Evolutionary conservation across 2,797 vertebrate genomes (phyloP), one percentile per base, ranked within the genome.

Genomic region (Smutsia gigantea): DNA sequence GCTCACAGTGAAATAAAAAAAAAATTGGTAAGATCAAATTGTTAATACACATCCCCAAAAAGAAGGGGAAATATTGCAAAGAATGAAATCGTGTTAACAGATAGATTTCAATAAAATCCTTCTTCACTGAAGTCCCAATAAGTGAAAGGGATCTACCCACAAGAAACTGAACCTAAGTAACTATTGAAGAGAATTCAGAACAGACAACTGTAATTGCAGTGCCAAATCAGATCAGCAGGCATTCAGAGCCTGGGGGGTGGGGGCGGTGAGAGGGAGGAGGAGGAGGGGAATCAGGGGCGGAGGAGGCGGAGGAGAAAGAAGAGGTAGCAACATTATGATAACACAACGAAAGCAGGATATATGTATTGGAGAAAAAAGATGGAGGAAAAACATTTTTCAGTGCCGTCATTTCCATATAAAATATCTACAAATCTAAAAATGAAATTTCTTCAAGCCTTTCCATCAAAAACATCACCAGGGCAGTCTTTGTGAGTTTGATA

Each of bases 271-370:
- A 25, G 27, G 15, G 18, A 2, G 31, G 13, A 7, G 55, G 49
- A 0, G 1, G 10, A n/a, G 72, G 29, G 21, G 39, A 9, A 19
- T 39, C 39, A 34, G 23, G 18, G 3, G 21, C 37, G 23, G 55
- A 31, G 10, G 57, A 82, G 37, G 23, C 4, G 10, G 0, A 23
- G 15, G 15, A 42, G 5, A 2, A 49, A 12, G 4, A 3, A 15
- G 10, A 11, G 15, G 14, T 10, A 46, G 46, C 46, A 46, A 46
- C 11, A 46, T 46, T 46, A 46, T 46, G 46, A 11, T 12, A 11
- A 12, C 11, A 71, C n/a, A 86, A 75, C 74, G 66, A 92, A 95
- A 94, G 49, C 11, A 82, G 23, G 29, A 88, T n/a, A 31, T 29
- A 31, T n/a, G 12, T 72, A 17, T 37, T 93, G 37, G 34, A 92